Base-by-base conservation (phyloP, 1,140 invertebrate species). In the Scylla paramamosain region DNA sequence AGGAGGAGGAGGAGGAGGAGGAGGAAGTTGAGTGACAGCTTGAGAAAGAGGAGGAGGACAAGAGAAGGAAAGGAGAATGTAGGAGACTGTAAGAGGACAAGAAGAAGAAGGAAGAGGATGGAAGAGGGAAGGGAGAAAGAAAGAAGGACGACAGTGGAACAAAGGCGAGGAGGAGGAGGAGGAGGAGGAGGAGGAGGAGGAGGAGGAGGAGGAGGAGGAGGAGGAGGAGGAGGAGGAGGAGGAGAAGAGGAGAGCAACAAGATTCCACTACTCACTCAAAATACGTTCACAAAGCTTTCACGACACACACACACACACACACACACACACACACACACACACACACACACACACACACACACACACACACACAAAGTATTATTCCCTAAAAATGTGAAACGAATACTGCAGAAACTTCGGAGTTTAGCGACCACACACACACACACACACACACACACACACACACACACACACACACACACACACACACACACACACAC, bases 311-410 rank as follows among this genome's bases (percentile, higher is more conserved):
- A 77, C 67, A 77, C 67, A 77, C 67, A 77, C 67, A 77, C 67
- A 77, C 67, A 77, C 67, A 77, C 67, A 77, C 67, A 77, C 67
- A 77, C 52, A 59, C 52, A 59, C 52, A 59, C 52, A 59, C 52
- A 59, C 67, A 77, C 67, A 77, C 67, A 77, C 67, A 77, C 67
- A 77, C 67, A 77, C 67, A 77, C 67, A 77, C 67, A 77, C 67
- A 77, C 67, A 77, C 52, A 59, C 52, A 59, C 52, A 59, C 52
- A 59, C 52, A 59, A 12, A 6, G 39, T 39, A 39, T 39, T 39
- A 39, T 39, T 39, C 39, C 39, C 1, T 39, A 39, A 39, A 39
- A 39, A 39, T 39, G 39, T 39, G 39, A 39, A 39, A 39, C 39
- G 39, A 39, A 39, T 39, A 39, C 39, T 39, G 39, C 6, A 39